phyloP scores from a whole-genome alignment of 2,888 invertebrate genomes.

The Xanthia togata region DNA sequence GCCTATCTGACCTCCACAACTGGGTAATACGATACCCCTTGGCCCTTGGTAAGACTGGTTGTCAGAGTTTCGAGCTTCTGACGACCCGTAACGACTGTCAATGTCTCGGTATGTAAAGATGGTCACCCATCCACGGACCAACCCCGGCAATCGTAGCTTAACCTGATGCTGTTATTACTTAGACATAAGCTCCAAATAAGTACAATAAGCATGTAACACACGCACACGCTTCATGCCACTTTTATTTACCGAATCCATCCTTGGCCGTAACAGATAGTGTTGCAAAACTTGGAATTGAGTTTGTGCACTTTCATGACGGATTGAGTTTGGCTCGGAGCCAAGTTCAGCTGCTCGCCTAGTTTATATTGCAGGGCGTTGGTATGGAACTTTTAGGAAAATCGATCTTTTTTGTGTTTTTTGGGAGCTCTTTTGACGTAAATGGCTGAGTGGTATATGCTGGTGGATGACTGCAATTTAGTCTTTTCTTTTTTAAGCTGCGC shows the following conservation, averaged over 20 bases:
- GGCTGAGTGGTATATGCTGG: neutral
- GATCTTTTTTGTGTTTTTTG: constrained; percentile 6
- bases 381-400: constrained; percentile 23
- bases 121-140: too few species aligned
- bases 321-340: constrained; percentile 46
- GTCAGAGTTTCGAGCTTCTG: too few species aligned
- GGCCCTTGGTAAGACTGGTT: too few species aligned
- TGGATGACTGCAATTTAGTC: neutral
- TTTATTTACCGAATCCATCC: constrained; percentile 12
- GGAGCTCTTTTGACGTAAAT: neutral
- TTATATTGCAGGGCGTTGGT: constrained; percentile 41
- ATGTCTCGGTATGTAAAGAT: too few species aligned
- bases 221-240: neutral
- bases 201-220: neutral
- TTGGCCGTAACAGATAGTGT: constrained; percentile 19
- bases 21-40: too few species aligned
- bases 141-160: too few species aligned
- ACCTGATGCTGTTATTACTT: too few species aligned
- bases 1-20: too few species aligned
- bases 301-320: constrained; percentile 54
- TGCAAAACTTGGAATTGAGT: constrained; percentile 47
- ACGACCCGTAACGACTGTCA: too few species aligned
- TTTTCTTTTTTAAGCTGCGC: neutral
- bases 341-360: constrained; percentile 29
- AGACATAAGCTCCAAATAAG: neutral